phyloP scores from a whole-genome alignment of 2,113 vertebrate genomes.

The Corvus hawaiiensis region DNA sequence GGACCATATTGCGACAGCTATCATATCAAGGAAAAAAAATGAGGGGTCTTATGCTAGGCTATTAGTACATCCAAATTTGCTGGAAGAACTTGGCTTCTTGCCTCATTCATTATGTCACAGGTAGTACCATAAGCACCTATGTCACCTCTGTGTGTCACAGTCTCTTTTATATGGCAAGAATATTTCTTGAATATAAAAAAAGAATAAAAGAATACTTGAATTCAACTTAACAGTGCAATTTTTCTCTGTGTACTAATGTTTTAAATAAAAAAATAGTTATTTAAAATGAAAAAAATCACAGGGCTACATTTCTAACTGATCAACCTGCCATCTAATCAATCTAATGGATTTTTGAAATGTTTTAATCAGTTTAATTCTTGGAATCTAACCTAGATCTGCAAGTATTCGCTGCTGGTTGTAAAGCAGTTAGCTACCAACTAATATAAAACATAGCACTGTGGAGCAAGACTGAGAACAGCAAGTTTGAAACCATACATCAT shows the following conservation, averaged over 20 bases:
- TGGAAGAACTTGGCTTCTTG: not conserved
- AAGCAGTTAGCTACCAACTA: not conserved
- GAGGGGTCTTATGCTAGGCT: not conserved
- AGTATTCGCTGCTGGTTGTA: not conserved
- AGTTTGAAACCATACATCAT: not conserved
- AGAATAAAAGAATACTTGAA: not conserved
- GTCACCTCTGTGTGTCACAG: not conserved
- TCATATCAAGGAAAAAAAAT: not conserved
- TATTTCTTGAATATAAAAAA: not conserved
- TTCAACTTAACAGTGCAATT: not conserved
- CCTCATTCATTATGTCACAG: not conserved
- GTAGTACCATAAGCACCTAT: not conserved
- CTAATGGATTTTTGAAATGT: not conserved
- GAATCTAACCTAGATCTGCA: not conserved
- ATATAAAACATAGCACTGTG: not conserved
- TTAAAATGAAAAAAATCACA: not conserved
- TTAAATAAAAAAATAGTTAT: not conserved
- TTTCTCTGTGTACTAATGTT: not conserved
- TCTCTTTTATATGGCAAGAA: not conserved
- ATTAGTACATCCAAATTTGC: not conserved
- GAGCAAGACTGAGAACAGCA: not conserved
- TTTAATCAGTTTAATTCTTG: not conserved
- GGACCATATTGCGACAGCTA: not conserved
- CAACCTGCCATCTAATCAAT: not conserved
- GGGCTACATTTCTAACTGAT: not conserved